phyloP scores from a whole-genome alignment of 2,888 invertebrate genomes.

The Mimumesa dahlbomi region DNA sequence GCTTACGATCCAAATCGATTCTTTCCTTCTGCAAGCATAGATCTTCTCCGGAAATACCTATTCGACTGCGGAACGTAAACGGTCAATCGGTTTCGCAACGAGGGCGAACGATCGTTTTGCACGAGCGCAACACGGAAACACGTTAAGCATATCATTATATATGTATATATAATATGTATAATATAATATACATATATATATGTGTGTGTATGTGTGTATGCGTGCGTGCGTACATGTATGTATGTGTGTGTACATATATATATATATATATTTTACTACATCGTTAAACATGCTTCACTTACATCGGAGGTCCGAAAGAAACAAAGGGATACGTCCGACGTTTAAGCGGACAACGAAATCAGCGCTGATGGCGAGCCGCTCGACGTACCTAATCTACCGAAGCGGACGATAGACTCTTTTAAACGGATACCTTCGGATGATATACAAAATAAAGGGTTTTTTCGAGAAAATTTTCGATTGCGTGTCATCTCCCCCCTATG shows the following conservation, averaged over 20 bases:
- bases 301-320: slow-evolving; percentile 2
- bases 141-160: slow-evolving; percentile 1
- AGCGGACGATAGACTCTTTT: not conserved
- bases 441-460: not conserved
- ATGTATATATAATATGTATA: too few species aligned
- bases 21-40: too few species aligned
- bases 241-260: not conserved
- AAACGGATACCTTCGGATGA: not conserved
- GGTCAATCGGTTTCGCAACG: too few species aligned
- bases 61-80: too few species aligned
- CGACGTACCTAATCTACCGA: not conserved
- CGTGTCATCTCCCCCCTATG: not conserved
- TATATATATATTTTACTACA: slow-evolving; percentile 61
- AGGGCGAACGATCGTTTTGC: not conserved
- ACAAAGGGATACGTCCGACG: not conserved
- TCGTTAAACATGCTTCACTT: slow-evolving; percentile 38
- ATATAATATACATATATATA: too few species aligned
- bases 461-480: not conserved
- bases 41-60: too few species aligned
- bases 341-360: too few species aligned
- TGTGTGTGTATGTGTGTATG: not conserved
- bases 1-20: too few species aligned
- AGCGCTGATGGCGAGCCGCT: too few species aligned
- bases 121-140: not conserved
- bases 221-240: not conserved